Evolutionary conservation across 1,140 invertebrate species (phyloP), one percentile per base, ranked within the genome.

Genomic region (Listronotus bonariensis): DNA sequence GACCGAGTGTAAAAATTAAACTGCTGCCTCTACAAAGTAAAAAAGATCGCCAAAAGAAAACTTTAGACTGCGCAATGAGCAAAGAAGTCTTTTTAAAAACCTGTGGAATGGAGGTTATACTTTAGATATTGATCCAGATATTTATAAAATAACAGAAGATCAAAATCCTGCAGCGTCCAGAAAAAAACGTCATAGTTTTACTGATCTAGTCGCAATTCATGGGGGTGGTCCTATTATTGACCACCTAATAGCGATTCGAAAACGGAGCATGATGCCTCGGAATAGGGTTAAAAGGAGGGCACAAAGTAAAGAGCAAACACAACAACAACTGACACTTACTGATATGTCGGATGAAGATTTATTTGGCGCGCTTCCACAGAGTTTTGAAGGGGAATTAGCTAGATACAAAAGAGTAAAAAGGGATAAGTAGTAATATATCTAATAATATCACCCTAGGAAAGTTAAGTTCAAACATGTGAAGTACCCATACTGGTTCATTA

Each of bases 371-470:
- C 61, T 77, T 11, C 76, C 76, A 9, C 70, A 77, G 49, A 72
- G 73, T 58, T 78, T 73, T 40, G 71, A 74, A 45, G 52, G 75
- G 70, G 1, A 77, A 63, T 57, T 77, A 38, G 56, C 68, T 1
- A 67, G 77, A 48, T 77, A 72, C 49, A 79, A 79, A 63, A 66
- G 77, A 34, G 73, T 79, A 9, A 77, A 76, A 67, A 53, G 74
- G 34, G 56, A 48, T 11, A 55, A 52, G 10, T 11, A 34, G 10
- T 20, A 36, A 3, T 36, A 7, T 36, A 6, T 36, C 1, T 36
- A 36, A 36, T 36, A 36, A 26, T 26, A 26, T 1, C 11, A 36
- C 2, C 3, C 11, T 36, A 36, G 34, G 8, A 12, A 36, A 36
- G 34, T 4, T 36, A 36, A 36, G 34, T 36, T 36, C 11, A 36